A percentile compares a stretch with the other conserved stretches of the same genome.
Conservation (phyloP, 2,113 vertebrate genomes). For the Argyrosomus japonicus region DNA sequence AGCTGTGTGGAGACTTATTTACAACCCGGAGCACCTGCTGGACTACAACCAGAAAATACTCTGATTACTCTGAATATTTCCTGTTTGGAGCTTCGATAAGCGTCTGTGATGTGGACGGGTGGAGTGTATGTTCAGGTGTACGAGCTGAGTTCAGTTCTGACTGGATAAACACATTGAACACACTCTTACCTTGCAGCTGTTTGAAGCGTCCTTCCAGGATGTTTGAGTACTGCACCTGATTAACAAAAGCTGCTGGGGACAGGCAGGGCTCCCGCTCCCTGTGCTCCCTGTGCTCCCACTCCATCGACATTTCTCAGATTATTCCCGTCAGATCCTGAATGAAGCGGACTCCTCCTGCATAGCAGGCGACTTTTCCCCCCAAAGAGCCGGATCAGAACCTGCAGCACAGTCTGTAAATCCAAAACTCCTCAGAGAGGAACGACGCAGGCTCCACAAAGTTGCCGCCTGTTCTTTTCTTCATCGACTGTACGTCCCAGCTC, state of each 20-base stretch:
- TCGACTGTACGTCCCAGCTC: slow-evolving; percentile 50
- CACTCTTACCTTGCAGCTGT: slow-evolving; percentile 92
- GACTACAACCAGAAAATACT: background rate
- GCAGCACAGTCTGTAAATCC: slow-evolving; percentile 38
- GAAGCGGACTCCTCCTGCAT: slow-evolving; percentile 61
- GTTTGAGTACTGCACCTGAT: slow-evolving; percentile 91
- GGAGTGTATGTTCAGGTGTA: too few species aligned
- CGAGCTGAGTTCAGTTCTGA: too few species aligned
- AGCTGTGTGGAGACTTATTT: slow-evolving; percentile 5
- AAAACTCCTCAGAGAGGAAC: slow-evolving; percentile 47
- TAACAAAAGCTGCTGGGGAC: slow-evolving; percentile 92
- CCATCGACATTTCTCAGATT: slow-evolving; percentile 69
- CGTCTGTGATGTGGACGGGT: too few species aligned
- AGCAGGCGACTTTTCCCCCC: slow-evolving; percentile 45
- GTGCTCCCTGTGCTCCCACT: slow-evolving; percentile 37
- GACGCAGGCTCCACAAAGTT: slow-evolving; percentile 46
- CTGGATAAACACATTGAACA: too few species aligned
- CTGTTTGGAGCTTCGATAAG: slow-evolving; percentile 4
- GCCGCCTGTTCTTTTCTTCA: slow-evolving; percentile 57
- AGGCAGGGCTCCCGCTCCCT: slow-evolving; percentile 79
- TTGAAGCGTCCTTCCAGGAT: slow-evolving; percentile 94
- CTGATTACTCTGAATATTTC: background rate
- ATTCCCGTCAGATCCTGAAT: slow-evolving; percentile 63
- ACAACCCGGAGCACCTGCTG: slow-evolving; percentile 18
- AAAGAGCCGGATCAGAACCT: slow-evolving; percentile 36